A percentile compares a stretch with the other conserved stretches of the same genome.
These are phyloP conservation scores for Eidolon helvum DNA, from an alignment of 2,113 vertebrate genomes.

Conservation along the genomic window DNA sequence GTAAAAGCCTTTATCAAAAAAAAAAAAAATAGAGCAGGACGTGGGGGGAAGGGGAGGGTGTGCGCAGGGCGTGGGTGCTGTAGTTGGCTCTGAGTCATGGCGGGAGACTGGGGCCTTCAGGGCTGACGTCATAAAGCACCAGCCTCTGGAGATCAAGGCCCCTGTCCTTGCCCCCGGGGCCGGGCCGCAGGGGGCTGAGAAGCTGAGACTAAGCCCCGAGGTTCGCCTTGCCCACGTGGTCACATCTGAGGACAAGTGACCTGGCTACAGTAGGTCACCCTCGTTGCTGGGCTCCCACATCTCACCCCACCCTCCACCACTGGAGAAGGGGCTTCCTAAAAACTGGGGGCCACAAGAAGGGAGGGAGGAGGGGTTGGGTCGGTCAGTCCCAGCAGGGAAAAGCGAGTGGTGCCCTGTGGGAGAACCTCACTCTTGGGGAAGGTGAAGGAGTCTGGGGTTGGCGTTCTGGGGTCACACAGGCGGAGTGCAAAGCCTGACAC, in stretches of 20 bases:
- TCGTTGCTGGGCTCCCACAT: neutral
- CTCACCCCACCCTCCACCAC: fast-evolving
- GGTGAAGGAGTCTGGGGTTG: neutral
- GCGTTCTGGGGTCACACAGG: neutral
- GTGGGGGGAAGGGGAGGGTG: too few relatives aligned
- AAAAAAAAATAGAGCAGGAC: too few relatives aligned
- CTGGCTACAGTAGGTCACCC: too few relatives aligned
- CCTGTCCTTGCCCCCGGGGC: neutral
- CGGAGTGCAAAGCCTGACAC: neutral
- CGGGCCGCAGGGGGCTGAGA: fast-evolving
- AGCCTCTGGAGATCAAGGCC: neutral
- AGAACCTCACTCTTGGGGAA: neutral
- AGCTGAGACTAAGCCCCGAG: too few relatives aligned
- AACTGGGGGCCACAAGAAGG: fast-evolving
- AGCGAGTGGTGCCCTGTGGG: fast-evolving
- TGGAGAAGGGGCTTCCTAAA: neutral
- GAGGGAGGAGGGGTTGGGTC: neutral
- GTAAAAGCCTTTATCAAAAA: neutral
- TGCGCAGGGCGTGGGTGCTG: neutral
- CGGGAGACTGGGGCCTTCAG: neutral
- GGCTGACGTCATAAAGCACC: neutral
- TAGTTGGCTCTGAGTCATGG: neutral
- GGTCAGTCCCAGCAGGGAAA: neutral
- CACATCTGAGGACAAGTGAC: too few relatives aligned
- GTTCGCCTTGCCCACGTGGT: too few relatives aligned